These are phyloP conservation scores for Phengaris alcon DNA, from an alignment of 2,888 invertebrate species.

Conservation along the genomic window DNA sequence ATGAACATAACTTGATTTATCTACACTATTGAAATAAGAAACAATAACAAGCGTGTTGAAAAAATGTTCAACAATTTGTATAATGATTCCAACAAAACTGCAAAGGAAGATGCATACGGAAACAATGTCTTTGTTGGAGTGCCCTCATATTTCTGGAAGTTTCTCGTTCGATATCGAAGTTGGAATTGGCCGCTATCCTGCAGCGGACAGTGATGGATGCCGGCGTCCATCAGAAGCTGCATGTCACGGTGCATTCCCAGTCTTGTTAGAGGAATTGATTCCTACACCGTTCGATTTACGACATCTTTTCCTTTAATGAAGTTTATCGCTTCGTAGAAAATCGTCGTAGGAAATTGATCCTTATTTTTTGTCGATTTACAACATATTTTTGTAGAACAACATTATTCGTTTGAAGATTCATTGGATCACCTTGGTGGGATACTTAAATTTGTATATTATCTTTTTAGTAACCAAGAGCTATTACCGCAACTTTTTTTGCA, in stretches of 20 bases:
- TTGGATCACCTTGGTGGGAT: neutral
- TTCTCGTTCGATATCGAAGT: conserved; percentile 19
- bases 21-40: too few species aligned
- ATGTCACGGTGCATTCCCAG: conserved; percentile 29
- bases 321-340: neutral
- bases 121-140: conserved; percentile 16
- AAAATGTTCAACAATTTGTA: conserved; percentile 15
- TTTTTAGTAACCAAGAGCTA: neutral
- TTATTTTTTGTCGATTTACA: neutral
- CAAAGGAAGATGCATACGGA: conserved; percentile 1
- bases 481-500: neutral
- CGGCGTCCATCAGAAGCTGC: conserved; percentile 49
- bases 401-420: neutral
- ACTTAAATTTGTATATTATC: neutral
- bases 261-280: conserved; percentile 11
- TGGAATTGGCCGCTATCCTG: conserved; percentile 14
- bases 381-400: neutral
- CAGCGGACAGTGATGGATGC: conserved; percentile 38
- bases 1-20: too few species aligned
- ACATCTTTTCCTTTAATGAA: conserved; percentile 7
- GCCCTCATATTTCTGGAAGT: neutral
- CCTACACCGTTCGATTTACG: neutral
- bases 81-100: neutral
- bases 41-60: too few species aligned
- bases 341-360: neutral